phyloP scores from a whole-genome alignment of 1,140 invertebrate genomes.

The Eurosta solidaginis region DNA sequence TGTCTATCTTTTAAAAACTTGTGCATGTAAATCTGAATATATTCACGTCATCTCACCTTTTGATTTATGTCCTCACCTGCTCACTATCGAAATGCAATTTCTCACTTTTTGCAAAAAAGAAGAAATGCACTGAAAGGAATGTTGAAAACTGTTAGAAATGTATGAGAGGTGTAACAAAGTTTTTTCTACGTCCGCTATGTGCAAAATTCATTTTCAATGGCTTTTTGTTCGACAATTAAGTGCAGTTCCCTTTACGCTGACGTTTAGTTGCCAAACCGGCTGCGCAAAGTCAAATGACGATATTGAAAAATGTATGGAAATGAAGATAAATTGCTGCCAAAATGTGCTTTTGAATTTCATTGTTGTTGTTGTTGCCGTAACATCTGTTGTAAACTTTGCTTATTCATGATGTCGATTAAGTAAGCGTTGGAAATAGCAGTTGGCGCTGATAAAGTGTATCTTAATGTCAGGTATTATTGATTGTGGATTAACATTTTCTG shows the following conservation, averaged over 20 bases:
- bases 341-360: not conserved
- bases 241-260: not conserved
- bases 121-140: not conserved
- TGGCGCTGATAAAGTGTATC: no score
- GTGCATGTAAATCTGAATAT: not conserved
- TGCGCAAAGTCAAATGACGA: not conserved
- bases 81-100: not conserved
- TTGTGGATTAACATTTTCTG: no score
- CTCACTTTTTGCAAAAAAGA: not conserved
- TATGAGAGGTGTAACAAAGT: not conserved
- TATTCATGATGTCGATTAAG: no score
- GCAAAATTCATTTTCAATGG: slow-evolving; percentile 1
- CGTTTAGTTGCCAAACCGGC: not conserved
- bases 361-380: not conserved
- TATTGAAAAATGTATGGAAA: not conserved
- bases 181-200: not conserved
- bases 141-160: not conserved
- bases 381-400: not conserved
- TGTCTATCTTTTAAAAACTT: no score
- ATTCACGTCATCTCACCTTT: not conserved
- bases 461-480: no score
- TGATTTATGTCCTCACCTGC: not conserved
- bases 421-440: no score
- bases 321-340: not conserved
- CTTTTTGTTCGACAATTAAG: not conserved